Evolutionary conservation across 2,797 vertebrate species (phyloP).

Genomic region (Sebastes umbrosus): DNA sequence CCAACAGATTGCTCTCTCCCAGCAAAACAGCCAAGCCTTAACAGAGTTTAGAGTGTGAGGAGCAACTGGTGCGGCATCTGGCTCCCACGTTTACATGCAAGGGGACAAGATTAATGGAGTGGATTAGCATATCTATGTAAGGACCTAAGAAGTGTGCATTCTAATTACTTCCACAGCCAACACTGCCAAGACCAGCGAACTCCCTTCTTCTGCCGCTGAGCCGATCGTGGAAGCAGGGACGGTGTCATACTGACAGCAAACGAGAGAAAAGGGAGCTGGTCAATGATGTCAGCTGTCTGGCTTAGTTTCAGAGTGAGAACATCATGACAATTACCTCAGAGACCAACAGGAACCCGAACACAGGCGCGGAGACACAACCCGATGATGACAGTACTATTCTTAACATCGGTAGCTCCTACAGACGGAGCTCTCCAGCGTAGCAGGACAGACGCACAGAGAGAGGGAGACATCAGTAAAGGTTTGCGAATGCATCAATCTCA

Average conservation of each 20-base stretch:
- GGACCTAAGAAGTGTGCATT: conserved; percentile 76
- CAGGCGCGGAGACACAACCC: conserved; percentile 16
- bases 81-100: conserved; percentile 82
- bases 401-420: conserved; percentile 27
- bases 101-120: conserved; percentile 85
- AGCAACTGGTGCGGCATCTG: conserved; percentile 89
- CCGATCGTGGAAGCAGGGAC: neutral
- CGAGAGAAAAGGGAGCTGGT: conserved; percentile 18
- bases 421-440: conserved; percentile 13
- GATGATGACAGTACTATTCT: conserved; percentile 33
- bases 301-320: conserved; percentile 48
- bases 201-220: conserved; percentile 8
- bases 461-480: conserved; percentile 40
- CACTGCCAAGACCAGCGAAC: conserved; percentile 47
- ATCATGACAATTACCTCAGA: conserved; percentile 44
- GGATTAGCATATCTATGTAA: conserved; percentile 86
- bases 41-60: conserved; percentile 83
- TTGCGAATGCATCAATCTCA: conserved; percentile 64
- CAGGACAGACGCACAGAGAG: neutral
- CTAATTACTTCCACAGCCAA: conserved; percentile 76
- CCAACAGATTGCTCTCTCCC: conserved; percentile 80
- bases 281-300: conserved; percentile 55
- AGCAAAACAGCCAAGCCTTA: conserved; percentile 80
- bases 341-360: conserved; percentile 32
- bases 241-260: conserved; percentile 28